Evolutionary conservation across 2,797 vertebrate species (phyloP).

Genomic region (Epinephelus coioides): DNA sequence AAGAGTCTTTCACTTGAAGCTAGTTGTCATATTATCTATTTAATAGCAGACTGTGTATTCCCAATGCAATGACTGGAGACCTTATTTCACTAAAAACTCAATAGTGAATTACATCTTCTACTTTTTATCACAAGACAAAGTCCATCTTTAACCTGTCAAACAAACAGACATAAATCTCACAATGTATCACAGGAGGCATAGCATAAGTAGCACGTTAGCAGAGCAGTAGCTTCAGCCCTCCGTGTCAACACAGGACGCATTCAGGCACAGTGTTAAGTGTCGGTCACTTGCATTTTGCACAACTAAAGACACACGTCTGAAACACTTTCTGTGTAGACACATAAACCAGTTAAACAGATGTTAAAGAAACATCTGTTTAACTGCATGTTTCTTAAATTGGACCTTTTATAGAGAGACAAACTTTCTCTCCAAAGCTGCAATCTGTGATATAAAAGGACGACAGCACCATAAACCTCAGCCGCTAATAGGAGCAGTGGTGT

Average conservation of each 20-base stretch:
- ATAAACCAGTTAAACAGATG: constrained; percentile 5
- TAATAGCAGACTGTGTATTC: too few relatives aligned
- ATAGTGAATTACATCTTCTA: too few relatives aligned
- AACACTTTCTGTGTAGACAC: not conserved
- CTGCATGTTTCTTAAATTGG: constrained; percentile 47
- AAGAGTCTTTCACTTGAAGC: too few relatives aligned
- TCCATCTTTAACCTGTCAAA: too few relatives aligned
- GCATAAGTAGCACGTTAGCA: too few relatives aligned
- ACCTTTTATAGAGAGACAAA: constrained; percentile 43
- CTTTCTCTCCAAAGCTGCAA: constrained; percentile 35
- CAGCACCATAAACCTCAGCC: constrained; percentile 50
- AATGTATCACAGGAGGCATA: too few relatives aligned
- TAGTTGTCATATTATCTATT: too few relatives aligned
- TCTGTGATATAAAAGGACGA: constrained; percentile 50
- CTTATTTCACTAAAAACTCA: too few relatives aligned
- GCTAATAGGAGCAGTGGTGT: constrained; percentile 48
- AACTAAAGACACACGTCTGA: not conserved
- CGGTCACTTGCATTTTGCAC: not conserved
- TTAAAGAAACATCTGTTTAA: constrained; percentile 27
- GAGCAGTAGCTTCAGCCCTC: too few relatives aligned
- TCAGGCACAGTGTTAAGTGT: not conserved
- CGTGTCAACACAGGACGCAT: not conserved
- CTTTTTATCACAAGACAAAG: too few relatives aligned
- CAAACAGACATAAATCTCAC: too few relatives aligned
- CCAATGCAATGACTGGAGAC: too few relatives aligned